phyloP scores from a whole-genome alignment of 2,797 vertebrate species.

The Falco rusticolus region DNA sequence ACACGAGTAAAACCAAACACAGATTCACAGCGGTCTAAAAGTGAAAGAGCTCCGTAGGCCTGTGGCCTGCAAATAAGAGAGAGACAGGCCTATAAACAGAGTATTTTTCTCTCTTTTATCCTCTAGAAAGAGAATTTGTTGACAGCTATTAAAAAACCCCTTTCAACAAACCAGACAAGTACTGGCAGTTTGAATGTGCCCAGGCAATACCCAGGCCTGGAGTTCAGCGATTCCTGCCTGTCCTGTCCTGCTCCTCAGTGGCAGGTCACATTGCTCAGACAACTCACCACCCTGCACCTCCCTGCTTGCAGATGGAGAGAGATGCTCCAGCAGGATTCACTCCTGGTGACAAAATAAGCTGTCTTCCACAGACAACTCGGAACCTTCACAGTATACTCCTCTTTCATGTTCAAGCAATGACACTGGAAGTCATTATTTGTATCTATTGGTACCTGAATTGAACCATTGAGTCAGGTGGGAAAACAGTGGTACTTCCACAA shows the following conservation, averaged over 20 bases:
- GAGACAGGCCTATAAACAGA: background rate
- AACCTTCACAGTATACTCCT: background rate
- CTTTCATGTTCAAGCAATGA: background rate
- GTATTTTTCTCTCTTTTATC: background rate
- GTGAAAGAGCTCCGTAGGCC: background rate
- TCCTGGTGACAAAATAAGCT: background rate
- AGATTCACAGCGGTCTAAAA: background rate
- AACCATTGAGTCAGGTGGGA: background rate
- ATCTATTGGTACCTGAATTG: background rate
- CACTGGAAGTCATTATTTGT: background rate
- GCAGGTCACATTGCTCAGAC: background rate
- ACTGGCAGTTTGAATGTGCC: background rate
- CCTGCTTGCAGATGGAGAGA: background rate
- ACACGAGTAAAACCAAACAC: background rate
- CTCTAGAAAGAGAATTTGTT: background rate
- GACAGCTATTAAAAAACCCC: background rate
- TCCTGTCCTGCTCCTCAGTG: background rate
- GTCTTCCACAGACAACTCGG: background rate
- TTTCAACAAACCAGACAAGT: background rate
- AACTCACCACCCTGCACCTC: background rate
- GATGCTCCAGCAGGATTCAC: background rate
- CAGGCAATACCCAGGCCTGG: background rate
- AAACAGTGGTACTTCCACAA: accelerated
- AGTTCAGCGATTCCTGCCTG: background rate
- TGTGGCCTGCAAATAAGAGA: background rate